Conservation (phyloP, 2,113 vertebrate genomes). For the Kryptolebias marmoratus region DNA sequence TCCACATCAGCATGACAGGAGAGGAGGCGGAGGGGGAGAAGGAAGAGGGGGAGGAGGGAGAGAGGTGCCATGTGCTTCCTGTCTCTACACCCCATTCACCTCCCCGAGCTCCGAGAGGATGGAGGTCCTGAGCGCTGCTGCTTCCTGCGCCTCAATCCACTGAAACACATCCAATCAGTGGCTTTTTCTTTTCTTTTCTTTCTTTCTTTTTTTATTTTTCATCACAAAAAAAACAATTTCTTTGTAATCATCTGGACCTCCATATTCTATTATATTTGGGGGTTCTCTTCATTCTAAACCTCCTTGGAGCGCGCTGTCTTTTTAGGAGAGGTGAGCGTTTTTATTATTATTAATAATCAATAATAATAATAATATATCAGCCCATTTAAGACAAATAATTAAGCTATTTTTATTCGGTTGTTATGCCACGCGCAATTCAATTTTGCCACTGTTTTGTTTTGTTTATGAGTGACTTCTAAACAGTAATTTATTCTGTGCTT, state of each 20-base stretch:
- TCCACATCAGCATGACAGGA: conserved; percentile 48
- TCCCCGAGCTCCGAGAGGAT: conserved; percentile 73
- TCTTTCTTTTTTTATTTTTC: neutral
- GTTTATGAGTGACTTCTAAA: neutral
- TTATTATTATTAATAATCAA: neutral
- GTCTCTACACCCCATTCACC: conserved; percentile 69
- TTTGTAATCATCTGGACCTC: conserved; percentile 24
- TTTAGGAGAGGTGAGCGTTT: conserved; percentile 54
- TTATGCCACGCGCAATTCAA: neutral
- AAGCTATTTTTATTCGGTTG: no score
- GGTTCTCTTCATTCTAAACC: conserved; percentile 3
- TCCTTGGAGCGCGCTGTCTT: conserved; percentile 43
- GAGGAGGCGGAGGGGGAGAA: conserved; percentile 48
- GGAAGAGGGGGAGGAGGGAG: conserved; percentile 56
- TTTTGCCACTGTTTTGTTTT: neutral
- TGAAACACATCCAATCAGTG: conserved; percentile 36
- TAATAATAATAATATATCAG: neutral
- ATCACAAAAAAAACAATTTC: neutral
- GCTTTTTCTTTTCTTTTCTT: neutral
- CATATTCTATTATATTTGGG: conserved; percentile 1
- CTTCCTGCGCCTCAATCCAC: conserved; percentile 51
- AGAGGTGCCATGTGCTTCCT: conserved; percentile 83
- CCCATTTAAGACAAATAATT: neutral
- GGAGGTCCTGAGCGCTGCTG: conserved; percentile 71
- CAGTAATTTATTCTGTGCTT: neutral